These are phyloP conservation scores for Hipparchia sbordonii DNA, from an alignment of 2,888 invertebrate species.

Conservation along the genomic window DNA sequence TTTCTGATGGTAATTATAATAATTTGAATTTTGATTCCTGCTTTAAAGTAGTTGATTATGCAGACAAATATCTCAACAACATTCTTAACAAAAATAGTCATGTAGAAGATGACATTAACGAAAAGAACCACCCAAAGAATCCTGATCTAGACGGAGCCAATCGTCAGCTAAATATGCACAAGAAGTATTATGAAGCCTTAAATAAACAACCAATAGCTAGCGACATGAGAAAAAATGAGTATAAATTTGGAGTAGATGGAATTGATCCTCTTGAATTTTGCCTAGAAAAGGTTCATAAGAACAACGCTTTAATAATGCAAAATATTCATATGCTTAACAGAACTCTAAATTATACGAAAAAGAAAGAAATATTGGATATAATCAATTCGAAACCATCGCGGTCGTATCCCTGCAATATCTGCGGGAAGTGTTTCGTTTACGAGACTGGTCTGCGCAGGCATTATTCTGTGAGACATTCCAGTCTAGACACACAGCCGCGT, in stretches of 20 bases:
- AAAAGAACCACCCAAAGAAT: neutral
- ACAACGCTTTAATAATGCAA: conserved; percentile 77
- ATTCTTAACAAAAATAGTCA: conserved; percentile 12
- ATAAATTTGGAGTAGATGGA: conserved; percentile 7
- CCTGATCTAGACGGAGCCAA: neutral
- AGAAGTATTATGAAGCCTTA: conserved; percentile 1
- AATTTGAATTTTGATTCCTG: conserved; percentile 65
- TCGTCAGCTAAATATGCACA: neutral
- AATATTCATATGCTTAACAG: conserved; percentile 75
- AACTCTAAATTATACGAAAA: conserved; percentile 73
- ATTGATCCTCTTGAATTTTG: conserved; percentile 68
- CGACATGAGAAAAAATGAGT: neutral
- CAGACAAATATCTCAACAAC: conserved; percentile 38
- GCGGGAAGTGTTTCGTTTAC: conserved; percentile 76
- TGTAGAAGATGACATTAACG: neutral
- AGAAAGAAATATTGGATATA: conserved; percentile 68
- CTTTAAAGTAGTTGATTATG: conserved; percentile 55
- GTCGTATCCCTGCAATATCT: conserved; percentile 68
- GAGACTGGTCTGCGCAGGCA: conserved; percentile 74
- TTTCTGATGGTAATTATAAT: conserved; percentile 57
- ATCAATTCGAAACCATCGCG: conserved; percentile 62
- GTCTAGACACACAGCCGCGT: conserved; percentile 60
- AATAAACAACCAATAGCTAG: neutral
- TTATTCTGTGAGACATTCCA: conserved; percentile 63
- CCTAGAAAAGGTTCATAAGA: conserved; percentile 74